Evolutionary conservation across 2,113 vertebrate species (phyloP), one percentile per base, ranked within the genome.

Genomic region (Verasper variegatus): DNA sequence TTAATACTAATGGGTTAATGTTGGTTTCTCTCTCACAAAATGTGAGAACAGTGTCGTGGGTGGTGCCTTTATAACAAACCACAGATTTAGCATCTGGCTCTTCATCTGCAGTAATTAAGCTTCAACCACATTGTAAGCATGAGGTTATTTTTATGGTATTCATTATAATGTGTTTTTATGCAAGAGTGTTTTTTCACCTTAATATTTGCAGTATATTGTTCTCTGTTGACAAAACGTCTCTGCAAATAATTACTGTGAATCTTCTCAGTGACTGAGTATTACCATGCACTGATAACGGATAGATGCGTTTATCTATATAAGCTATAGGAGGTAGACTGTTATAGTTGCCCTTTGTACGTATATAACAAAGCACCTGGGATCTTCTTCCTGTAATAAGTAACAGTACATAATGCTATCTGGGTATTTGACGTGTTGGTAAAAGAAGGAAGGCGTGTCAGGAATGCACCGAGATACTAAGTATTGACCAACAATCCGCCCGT

Each of bases 31-130:
- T 81, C 47, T 51, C 42, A 82, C 42, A 55, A 64, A 47, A 68
- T 68, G 68, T 76, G 57, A 76, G 63, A 80, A 52, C 26, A 64
- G 45, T 67, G 45, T 76, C 52, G 31, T 71, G 55, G 83, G 73
- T 52, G 82, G 88, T 91, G 90, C 88, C 89, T 92, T 91, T 42
- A 73, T 71, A 81, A 76, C 58, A 77, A 84, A 81, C 20, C n/a
- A 58, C 61, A 81, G 9, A 82, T 82, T 73, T 76, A 82, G 40
- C 27, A 62, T 82, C 68, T 78, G 59, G 4, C 58, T 45, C 71
- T 74, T 86, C n/a, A 75, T 74, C 65, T 31, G 31, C 31, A 31
- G 31, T 31, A 31, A 31, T 31, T 31, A 31, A 31, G 31, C 31
- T 31, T 31, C 31, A 31, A 1, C 31, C 31, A 31, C 31, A 47